A percentile compares a stretch with the other conserved stretches of the same genome.
Conservation (phyloP, 92 coral and sea anemone species). For the Actinernus sp. region DNA sequence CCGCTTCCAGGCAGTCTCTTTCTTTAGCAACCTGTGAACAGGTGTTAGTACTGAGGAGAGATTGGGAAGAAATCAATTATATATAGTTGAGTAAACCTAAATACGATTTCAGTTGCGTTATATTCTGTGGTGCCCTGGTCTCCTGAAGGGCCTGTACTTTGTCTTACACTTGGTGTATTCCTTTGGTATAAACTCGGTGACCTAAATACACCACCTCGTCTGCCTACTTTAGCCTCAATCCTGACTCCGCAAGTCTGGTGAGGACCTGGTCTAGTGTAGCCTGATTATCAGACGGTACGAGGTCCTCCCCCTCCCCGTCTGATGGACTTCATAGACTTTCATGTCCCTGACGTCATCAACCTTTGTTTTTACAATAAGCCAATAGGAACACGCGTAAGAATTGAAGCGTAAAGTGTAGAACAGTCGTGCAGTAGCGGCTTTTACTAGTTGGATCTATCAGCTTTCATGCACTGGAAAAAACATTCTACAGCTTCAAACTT, state of each 20-base stretch:
- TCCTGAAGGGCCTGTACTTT: slow-evolving; percentile 39
- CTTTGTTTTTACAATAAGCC: too few relatives aligned
- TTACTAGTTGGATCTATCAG: too few relatives aligned
- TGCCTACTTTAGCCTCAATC: slow-evolving; percentile 47
- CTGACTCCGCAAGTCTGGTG: slow-evolving; percentile 34
- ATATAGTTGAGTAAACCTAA: slow-evolving; percentile 12
- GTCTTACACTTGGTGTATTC: too few relatives aligned
- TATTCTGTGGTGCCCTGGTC: slow-evolving; percentile 34
- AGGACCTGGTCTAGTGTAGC: slow-evolving; percentile 3
- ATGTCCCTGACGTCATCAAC: too few relatives aligned
- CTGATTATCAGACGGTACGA: too few relatives aligned
- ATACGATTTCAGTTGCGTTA: neutral
- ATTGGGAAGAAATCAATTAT: neutral
- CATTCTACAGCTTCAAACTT: too few relatives aligned
- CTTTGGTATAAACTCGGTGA: slow-evolving; percentile 11
- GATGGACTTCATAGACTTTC: too few relatives aligned
- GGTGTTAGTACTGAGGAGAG: neutral
- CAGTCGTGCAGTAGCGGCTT: too few relatives aligned
- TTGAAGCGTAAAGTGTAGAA: too few relatives aligned
- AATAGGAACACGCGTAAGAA: too few relatives aligned
- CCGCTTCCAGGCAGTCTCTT: neutral
- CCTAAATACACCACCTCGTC: slow-evolving; percentile 31
- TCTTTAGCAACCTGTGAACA: neutral
- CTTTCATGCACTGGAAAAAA: too few relatives aligned
- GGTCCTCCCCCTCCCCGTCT: too few relatives aligned